Percentiles rank a stretch among this genome's conserved stretches.
phyloP scores from a whole-genome alignment of 1,140 invertebrate species.

The Triops longicaudatus region DNA sequence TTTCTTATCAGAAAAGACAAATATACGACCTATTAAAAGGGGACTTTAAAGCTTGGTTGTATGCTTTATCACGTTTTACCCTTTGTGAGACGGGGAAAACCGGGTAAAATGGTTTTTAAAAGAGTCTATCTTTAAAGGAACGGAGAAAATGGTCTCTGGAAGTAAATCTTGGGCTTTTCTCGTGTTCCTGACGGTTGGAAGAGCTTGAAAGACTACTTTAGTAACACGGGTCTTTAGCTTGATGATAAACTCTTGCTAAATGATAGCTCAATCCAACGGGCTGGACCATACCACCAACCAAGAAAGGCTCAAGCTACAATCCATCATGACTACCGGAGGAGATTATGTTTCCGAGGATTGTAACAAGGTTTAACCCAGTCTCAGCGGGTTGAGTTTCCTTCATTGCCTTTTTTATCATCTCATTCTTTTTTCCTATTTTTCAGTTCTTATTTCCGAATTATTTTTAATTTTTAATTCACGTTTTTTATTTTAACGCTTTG shows the following conservation, averaged over 20 bases:
- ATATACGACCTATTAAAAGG: too few species aligned
- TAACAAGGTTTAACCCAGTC: not conserved
- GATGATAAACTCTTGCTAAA: slow-evolving; percentile 7
- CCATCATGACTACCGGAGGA: slow-evolving; percentile 8
- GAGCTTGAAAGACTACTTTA: not conserved
- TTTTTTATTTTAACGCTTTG: too few species aligned
- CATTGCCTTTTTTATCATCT: too few species aligned
- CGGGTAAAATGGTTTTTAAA: too few species aligned
- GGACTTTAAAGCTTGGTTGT: too few species aligned
- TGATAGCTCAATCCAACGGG: slow-evolving; percentile 1
- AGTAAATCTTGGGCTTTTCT: not conserved
- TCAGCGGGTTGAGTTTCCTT: too few species aligned
- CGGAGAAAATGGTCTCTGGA: too few species aligned
- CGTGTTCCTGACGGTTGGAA: not conserved
- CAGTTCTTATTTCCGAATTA: not conserved
- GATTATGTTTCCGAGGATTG: not conserved
- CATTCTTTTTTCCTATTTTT: too few species aligned
- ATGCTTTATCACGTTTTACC: too few species aligned
- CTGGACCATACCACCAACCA: not conserved
- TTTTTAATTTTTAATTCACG: not conserved
- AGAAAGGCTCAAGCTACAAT: not conserved
- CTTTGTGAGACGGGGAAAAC: too few species aligned
- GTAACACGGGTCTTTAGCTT: not conserved
- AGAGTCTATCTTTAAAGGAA: too few species aligned
- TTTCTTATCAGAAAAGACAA: too few species aligned